phyloP scores from a whole-genome alignment of 2,113 vertebrate species.

The Carassius gibelio region DNA sequence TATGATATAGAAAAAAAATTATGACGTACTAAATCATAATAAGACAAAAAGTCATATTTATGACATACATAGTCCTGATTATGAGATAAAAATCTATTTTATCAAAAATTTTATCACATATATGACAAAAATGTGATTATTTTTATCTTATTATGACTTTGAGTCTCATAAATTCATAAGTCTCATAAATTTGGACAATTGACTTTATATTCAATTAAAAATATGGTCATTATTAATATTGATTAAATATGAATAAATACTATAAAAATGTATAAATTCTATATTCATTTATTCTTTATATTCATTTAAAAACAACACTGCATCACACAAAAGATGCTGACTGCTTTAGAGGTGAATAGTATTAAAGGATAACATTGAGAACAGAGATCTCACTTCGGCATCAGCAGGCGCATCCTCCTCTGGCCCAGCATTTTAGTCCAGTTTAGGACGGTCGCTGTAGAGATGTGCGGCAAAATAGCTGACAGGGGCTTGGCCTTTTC shows the following conservation, averaged over 20 bases:
- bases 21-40: not conserved
- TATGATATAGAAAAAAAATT: too few relatives aligned
- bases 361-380: not conserved
- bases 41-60: not conserved
- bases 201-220: too few relatives aligned
- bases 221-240: too few relatives aligned
- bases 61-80: too few relatives aligned
- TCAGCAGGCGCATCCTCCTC: constrained; percentile 85
- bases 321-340: not conserved
- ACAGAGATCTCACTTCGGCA: constrained; percentile 84
- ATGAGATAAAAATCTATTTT: not conserved
- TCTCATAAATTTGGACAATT: too few relatives aligned
- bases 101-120: not conserved
- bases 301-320: not conserved
- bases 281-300: too few relatives aligned
- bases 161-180: too few relatives aligned
- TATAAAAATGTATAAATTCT: not conserved
- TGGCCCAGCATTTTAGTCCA: constrained; percentile 85
- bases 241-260: not conserved
- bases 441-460: constrained; percentile 85
- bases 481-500: constrained; percentile 82
- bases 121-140: not conserved
- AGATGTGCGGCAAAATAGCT: constrained; percentile 86
- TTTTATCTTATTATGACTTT: not conserved
- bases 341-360: not conserved